Base-by-base conservation (phyloP, 2,113 vertebrate genomes). In the Xenopus borealis region DNA sequence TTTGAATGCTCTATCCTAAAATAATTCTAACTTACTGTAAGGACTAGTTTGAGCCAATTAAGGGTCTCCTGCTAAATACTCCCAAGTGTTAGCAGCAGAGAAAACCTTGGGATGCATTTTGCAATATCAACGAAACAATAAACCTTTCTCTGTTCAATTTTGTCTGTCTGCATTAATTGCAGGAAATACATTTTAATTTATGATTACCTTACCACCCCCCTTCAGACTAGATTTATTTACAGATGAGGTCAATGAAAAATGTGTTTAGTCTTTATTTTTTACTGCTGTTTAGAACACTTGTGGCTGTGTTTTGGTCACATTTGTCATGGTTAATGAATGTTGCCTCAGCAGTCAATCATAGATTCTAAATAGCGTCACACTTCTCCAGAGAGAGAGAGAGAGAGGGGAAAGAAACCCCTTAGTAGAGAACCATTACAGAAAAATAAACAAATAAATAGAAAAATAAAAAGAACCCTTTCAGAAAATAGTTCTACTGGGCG, bases 391-490 rank as follows among this genome's bases (percentile, higher is more conserved):
- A 40, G 33, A 40, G 33, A 40, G 33, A 40, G 33, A 6, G n/a
- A n/a, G n/a, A 3, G 23, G 23, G 23, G 23, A 86, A 62, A 77
- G 69, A 76, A 87, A 88, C 91, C 87, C 82, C 90, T 50, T 9
- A 92, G 89, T 92, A 86, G 93, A 89, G 87, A 88, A 89, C 91
- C 91, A 87, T 92, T 92, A 94, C 93, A 94, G 91, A 90, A 94
- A 94, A 92, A 93, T 92, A 94, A 94, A 94, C 94, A 95, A 94
- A 94, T 92, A 94, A 95, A 94, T 93, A 92, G 84, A 86, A 88
- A 88, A 87, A 84, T 89, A 92, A 89, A 92, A 92, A 92, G 91
- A 91, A 87, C 88, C 87, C 90, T 93, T 94, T 94, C 91, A 93
- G 86, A 90, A 88, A 89, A 86, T 86, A 90, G 87, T 85, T 87